Base-by-base conservation (phyloP, 2,113 vertebrate species). In the Podarcis raffonei region DNA sequence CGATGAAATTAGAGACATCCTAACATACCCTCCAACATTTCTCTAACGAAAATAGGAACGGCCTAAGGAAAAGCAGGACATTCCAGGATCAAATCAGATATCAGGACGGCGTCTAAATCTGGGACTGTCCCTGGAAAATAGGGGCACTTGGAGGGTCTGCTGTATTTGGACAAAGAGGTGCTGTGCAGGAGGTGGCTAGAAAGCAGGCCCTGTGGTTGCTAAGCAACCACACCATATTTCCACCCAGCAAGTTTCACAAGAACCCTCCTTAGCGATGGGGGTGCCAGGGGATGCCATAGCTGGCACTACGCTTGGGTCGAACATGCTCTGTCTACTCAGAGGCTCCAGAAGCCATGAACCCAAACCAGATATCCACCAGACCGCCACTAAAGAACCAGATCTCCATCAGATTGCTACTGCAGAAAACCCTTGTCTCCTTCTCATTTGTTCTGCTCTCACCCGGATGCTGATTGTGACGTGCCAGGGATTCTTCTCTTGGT, bases 401-500 rank as follows among this genome's bases (percentile, higher is more conserved):
- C 53, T 32, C 30, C 15, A 32, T 23, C 20, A n/a, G 16, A 32
- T 9, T 27, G 25, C 37, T 23, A 68, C 62, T 27, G n/a, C 20
- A n/a, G 37, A 53, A 84, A 71, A 15, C 18, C 1, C 22, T 57
- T 25, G 42, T 32, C 83, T 72, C 53, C 6, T 85, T 2, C 4
- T 62, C 12, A 6, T 57, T 62, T 62, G 59, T 5, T 1, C 39
- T 37, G 27, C 16, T 48, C 95, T 96, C 90, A 98, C 97, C 22
- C 89, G 92, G 76, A 95, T 80, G 1, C 1, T 30, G 71, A 98
- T 69, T 77, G 84, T 92, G 84, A 97, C 96, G 0, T 98, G 97
- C 98, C 98, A 98, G 0, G 98, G 98, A 12, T 90, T 94, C 89
- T 62, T 95, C 88, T 90, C 27, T 39, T 66, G 48, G 53, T 72